Evolutionary conservation across 2,888 invertebrate species (phyloP).

Genomic region (Blastobasis adustella): DNA sequence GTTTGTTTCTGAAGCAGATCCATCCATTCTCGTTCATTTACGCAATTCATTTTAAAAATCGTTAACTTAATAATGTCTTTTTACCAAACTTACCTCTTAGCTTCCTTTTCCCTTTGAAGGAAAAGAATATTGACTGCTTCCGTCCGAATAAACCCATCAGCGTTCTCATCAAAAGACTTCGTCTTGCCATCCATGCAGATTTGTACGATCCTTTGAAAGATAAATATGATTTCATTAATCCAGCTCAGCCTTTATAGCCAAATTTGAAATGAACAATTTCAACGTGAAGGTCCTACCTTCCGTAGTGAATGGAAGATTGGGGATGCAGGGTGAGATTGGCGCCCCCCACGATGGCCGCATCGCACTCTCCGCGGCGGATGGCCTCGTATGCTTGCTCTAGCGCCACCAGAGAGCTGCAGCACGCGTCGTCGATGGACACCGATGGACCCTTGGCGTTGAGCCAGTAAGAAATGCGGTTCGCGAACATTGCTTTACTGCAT

Average conservation of each 20-base stretch:
- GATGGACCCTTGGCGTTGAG: slow-evolving; percentile 54
- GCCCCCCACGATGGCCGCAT: slow-evolving; percentile 77
- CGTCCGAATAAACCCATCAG: slow-evolving; percentile 84
- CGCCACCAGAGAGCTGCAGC: slow-evolving; percentile 43
- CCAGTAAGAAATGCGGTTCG: slow-evolving; percentile 59
- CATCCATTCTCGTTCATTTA: no score
- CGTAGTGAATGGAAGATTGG: slow-evolving; percentile 41
- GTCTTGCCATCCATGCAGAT: slow-evolving; percentile 87
- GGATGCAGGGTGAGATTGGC: slow-evolving; percentile 75
- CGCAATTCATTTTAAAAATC: no score
- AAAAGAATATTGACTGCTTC: slow-evolving; percentile 81
- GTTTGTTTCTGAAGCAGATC: no score
- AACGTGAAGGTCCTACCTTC: slow-evolving; percentile 36
- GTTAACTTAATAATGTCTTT: no score
- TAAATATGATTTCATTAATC: not conserved
- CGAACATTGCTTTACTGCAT: slow-evolving; percentile 49
- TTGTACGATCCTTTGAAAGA: slow-evolving; percentile 27
- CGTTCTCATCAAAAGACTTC: slow-evolving; percentile 88
- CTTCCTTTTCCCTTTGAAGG: slow-evolving; percentile 78
- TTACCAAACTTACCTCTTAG: slow-evolving; percentile 49
- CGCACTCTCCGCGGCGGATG: slow-evolving; percentile 42
- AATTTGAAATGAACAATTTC: no score
- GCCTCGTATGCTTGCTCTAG: slow-evolving; percentile 43
- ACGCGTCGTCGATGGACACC: slow-evolving; percentile 38
- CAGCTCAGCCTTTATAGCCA: no score